Conservation (phyloP, 2,797 vertebrate species). For the Neostethus bicornis region DNA sequence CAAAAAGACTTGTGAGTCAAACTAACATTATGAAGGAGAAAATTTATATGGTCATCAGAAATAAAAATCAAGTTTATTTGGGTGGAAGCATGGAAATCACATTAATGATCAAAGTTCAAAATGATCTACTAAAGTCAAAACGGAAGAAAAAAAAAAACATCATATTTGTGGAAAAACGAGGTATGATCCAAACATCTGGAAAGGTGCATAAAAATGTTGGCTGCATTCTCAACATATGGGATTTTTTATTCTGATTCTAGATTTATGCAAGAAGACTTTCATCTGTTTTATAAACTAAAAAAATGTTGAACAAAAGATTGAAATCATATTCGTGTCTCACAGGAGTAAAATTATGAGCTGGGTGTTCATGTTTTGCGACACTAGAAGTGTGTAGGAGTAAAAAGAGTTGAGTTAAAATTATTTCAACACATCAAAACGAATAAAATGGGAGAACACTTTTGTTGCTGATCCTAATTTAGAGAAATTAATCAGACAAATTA, state of each 20-base stretch:
- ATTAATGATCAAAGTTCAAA: conserved; percentile 12
- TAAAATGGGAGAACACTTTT: not conserved
- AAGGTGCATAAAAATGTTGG: conserved; percentile 1
- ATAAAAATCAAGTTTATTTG: conserved; percentile 51
- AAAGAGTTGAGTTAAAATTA: not conserved
- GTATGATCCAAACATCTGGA: not conserved
- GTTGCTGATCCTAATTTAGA: not conserved
- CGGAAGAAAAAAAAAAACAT: not conserved
- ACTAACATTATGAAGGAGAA: conserved; percentile 32
- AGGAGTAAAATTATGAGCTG: not conserved
- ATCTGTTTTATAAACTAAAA: not conserved
- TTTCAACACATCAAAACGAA: not conserved
- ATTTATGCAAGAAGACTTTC: not conserved
- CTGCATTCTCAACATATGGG: conserved; percentile 6
- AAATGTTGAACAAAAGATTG: not conserved
- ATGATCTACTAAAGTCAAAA: conserved; percentile 1
- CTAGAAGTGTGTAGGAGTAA: not conserved
- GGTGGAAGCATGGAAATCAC: conserved; percentile 19
- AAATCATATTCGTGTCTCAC: not conserved
- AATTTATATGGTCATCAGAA: conserved; percentile 28
- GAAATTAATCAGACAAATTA: too few species aligned
- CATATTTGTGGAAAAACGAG: conserved; percentile 7
- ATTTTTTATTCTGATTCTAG: not conserved
- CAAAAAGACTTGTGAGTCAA: conserved; percentile 18
- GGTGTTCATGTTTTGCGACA: not conserved